A percentile compares a stretch with the other conserved stretches of the same genome.
Evolutionary conservation across 2,888 invertebrate species (phyloP).

Genomic region (Noctua fimbriata): DNA sequence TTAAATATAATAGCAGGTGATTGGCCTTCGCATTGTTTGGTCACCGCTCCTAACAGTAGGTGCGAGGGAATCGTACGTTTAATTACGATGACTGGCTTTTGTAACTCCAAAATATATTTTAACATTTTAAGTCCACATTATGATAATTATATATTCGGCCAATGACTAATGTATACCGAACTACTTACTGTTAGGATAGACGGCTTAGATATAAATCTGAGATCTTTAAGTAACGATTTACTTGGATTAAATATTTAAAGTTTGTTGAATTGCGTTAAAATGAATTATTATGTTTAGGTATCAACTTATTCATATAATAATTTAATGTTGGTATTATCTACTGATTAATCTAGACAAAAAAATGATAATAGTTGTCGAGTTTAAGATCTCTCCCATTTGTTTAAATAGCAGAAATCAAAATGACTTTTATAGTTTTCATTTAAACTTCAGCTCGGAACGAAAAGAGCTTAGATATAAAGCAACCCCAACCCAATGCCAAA

Average conservation of each 20-base stretch:
- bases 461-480: no score
- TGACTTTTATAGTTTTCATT: no score
- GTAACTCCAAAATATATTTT: conserved; percentile 81
- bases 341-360: conserved; percentile 5
- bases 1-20: conserved; percentile 61
- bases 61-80: conserved; percentile 83
- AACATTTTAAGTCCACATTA: conserved; percentile 84
- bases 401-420: background rate
- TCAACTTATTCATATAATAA: background rate
- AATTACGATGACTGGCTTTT: conserved; percentile 86
- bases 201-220: conserved; percentile 67
- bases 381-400: background rate
- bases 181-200: conserved; percentile 68
- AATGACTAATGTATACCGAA: conserved; percentile 74
- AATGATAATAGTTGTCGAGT: no score
- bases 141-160: conserved; percentile 84
- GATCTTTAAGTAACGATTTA: conserved; percentile 49
- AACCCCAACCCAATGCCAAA: no score
- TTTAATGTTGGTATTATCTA: background rate
- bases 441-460: no score
- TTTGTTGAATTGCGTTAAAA: conserved; percentile 5
- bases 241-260: conserved; percentile 20
- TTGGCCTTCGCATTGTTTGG: conserved; percentile 63
- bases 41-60: conserved; percentile 75
- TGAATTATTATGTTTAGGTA: conserved; percentile 45